phyloP scores from a whole-genome alignment of 2,888 invertebrate genomes.

The Hydroisotoma schaefferi region DNA sequence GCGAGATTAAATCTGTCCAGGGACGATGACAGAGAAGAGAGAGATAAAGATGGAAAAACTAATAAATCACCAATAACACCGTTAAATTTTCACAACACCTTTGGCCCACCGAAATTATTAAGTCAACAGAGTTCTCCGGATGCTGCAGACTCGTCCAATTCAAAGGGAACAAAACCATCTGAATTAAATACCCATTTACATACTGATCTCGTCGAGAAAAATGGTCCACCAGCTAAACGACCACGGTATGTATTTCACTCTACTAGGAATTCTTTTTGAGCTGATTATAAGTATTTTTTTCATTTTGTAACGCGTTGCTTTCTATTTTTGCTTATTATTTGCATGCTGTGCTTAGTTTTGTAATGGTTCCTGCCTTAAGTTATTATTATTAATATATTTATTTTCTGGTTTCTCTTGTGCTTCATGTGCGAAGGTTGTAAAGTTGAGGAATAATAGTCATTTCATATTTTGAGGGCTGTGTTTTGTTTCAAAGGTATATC shows the following conservation, averaged over 20 bases:
- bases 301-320: too few species aligned
- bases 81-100: conserved; percentile 20
- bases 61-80: conserved; percentile 31
- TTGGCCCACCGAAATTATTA: conserved; percentile 37
- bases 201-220: conserved; percentile 27
- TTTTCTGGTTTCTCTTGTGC: too few species aligned
- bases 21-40: conserved; percentile 30
- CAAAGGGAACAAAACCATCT: conserved; percentile 30
- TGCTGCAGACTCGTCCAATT: conserved; percentile 26
- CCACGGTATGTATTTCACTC: conserved; percentile 42
- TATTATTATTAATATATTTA: too few species aligned
- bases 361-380: too few species aligned
- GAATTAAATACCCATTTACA: conserved; percentile 32
- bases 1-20: conserved; percentile 20
- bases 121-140: conserved; percentile 37
- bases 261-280: too few species aligned
- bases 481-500: too few species aligned
- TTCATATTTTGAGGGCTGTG: too few species aligned
- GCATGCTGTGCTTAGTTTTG: too few species aligned
- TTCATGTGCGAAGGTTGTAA: too few species aligned
- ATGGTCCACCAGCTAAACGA: conserved; percentile 35
- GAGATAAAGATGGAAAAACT: conserved; percentile 19
- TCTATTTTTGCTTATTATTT: too few species aligned
- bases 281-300: too few species aligned
- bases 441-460: too few species aligned